phyloP scores from a whole-genome alignment of 2,888 invertebrate genomes.

The Chrysomela aeneicollis region DNA sequence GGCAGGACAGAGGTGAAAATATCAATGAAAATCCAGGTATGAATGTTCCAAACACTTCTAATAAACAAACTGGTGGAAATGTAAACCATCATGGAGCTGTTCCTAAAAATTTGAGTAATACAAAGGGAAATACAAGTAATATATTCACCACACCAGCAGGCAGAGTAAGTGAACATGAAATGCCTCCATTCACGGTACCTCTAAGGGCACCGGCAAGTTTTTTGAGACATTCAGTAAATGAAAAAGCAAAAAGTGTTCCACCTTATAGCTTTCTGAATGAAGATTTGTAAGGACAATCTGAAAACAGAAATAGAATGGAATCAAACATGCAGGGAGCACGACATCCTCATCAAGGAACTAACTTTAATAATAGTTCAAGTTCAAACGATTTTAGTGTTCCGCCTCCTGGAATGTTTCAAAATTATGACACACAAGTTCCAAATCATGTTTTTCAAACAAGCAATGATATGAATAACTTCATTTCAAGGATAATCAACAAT shows the following conservation, averaged over 20 bases:
- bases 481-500: not conserved
- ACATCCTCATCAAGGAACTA: conserved; percentile 1
- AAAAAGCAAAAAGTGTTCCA: not conserved
- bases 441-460: not conserved
- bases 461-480: conserved; percentile 10
- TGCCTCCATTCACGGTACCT: not conserved
- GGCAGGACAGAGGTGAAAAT: not conserved
- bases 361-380: not conserved
- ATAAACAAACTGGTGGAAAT: too few species aligned
- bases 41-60: too few species aligned
- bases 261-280: too few species aligned
- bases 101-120: too few species aligned
- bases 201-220: not conserved
- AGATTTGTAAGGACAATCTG: not conserved
- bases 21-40: too few species aligned
- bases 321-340: not conserved
- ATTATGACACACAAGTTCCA: conserved; percentile 1
- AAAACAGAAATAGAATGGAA: not conserved
- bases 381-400: conserved; percentile 2
- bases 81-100: too few species aligned
- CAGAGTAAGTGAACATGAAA: not conserved
- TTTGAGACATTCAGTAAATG: not conserved
- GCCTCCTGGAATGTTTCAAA: not conserved
- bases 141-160: not conserved
- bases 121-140: not conserved